phyloP scores from a whole-genome alignment of 2,888 invertebrate species.

The Epistrophe eligans region DNA sequence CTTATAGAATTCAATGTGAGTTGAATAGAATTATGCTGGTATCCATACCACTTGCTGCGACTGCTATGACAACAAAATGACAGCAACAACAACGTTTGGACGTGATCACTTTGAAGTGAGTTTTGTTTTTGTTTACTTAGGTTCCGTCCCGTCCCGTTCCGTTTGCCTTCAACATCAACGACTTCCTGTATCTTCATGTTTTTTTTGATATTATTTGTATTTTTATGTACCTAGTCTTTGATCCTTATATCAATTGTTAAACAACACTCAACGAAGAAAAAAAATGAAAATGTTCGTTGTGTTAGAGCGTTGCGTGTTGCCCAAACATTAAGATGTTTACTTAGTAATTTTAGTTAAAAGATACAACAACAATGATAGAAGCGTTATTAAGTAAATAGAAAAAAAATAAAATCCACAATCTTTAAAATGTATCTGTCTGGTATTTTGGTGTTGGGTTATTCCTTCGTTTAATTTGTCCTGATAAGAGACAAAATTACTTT shows the following conservation, averaged over 20 bases:
- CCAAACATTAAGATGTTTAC: slow-evolving; percentile 40
- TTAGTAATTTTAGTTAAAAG: slow-evolving; percentile 30
- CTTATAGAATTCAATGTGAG: background rate
- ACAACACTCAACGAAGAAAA: background rate
- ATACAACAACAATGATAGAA: slow-evolving; percentile 11
- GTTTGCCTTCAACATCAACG: slow-evolving; percentile 35
- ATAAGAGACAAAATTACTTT: slow-evolving; percentile 36
- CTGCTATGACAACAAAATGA: slow-evolving; percentile 5
- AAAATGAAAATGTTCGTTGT: background rate
- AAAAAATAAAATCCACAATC: slow-evolving; percentile 1
- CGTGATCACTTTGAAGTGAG: slow-evolving; percentile 65
- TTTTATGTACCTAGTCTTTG: slow-evolving; percentile 21
- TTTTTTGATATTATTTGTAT: background rate
- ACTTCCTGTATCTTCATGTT: slow-evolving; percentile 62
- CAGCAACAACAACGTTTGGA: background rate
- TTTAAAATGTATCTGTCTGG: slow-evolving; percentile 10
- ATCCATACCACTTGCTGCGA: background rate
- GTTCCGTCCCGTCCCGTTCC: slow-evolving; percentile 31
- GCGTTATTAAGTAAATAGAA: background rate
- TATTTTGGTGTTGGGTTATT: slow-evolving; percentile 46
- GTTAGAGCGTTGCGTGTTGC: slow-evolving; percentile 42
- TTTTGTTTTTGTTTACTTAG: slow-evolving; percentile 57
- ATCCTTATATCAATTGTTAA: slow-evolving; percentile 45
- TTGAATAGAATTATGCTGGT: slow-evolving; percentile 24
- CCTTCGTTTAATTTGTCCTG: slow-evolving; percentile 54